Base-by-base conservation (phyloP, 2,113 vertebrate genomes). In the Silurus glanis region DNA sequence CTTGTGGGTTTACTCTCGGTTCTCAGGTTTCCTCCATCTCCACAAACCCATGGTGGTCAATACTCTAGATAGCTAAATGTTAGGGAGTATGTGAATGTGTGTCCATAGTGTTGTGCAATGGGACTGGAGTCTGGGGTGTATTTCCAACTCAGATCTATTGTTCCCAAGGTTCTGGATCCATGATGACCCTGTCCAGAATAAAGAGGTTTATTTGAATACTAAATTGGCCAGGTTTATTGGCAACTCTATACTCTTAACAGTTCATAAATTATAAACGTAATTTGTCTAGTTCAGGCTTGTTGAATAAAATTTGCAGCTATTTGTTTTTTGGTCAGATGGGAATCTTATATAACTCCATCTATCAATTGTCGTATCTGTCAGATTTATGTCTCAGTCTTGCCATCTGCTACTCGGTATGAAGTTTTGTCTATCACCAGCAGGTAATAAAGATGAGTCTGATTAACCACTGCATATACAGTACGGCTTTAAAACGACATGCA, bases 331-430 rank as follows among this genome's bases (percentile, higher is more conserved):
- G 83, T 91, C 25, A 79, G 81, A 80, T 62, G 64, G 58, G 59
- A 55, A 80, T 56, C 84, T 25, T 69, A 45, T 76, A 21, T 21
- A 58, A 85, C 86, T 53, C 53, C 72, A 89, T 95, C 93, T 90
- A 93, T 95, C 94, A 94, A 87, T 85, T 55, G 91, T 94, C 92
- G 89, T 80, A 87, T 89, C 91, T 91, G 85, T 91, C 87, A 93
- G 93, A 94, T 94, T 92, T 91, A 95, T 94, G 93, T 91, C 91
- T 89, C 86, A 58, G 88, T 89, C 87, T 83, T 87, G 91, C 94
- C 95, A 95, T 95, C 95, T 96, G 95, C 90, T 87, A 90, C 94
- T 76, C 94, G 79, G 93, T 91, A 64, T 93, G 94, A 90, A 80
- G 92, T 91, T 85, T 89, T 92, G 95, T 94, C 94, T 93, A 93